Percentiles rank a stretch among this genome's conserved stretches.
Evolutionary conservation across 64 coral and sea anemone species (phyloP).

Genomic region (Montipora capricornis): DNA sequence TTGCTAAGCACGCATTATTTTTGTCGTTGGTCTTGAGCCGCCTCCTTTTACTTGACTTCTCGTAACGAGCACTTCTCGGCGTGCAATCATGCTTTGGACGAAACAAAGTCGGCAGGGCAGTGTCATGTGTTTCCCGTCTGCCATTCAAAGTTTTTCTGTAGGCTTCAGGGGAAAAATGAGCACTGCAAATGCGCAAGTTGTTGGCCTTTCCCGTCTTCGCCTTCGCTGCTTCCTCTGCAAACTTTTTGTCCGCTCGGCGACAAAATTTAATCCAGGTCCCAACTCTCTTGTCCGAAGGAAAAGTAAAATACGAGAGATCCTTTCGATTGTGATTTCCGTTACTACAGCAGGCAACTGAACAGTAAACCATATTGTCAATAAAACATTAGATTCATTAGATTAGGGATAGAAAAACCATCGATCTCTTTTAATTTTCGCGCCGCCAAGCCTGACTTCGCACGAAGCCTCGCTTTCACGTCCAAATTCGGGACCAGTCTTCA

Average conservation of each 20-base stretch:
- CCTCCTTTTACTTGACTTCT: neutral
- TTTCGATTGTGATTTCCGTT: slow-evolving; percentile 49
- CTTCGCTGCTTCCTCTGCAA: slow-evolving; percentile 41
- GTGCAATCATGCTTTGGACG: slow-evolving; percentile 2
- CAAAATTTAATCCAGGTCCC: slow-evolving; percentile 51
- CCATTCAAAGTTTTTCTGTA: slow-evolving; percentile 55
- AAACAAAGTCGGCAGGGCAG: slow-evolving; percentile 48
- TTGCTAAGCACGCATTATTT: slow-evolving; percentile 12
- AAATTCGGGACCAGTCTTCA: slow-evolving; percentile 54
- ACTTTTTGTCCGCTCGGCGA: slow-evolving; percentile 34
- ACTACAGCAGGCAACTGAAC: slow-evolving; percentile 60
- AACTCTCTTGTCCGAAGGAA: slow-evolving; percentile 39
- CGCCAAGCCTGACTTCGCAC: slow-evolving; percentile 35
- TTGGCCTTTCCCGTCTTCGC: slow-evolving; percentile 42
- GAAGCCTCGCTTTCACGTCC: slow-evolving; percentile 64
- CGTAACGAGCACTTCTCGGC: slow-evolving; percentile 42
- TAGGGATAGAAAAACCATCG: neutral
- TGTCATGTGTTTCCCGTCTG: slow-evolving; percentile 5
- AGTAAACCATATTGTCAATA: slow-evolving; percentile 68
- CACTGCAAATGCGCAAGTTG: slow-evolving; percentile 69
- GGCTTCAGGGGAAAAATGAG: slow-evolving; percentile 26
- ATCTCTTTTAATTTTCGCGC: slow-evolving; percentile 49
- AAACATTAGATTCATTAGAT: slow-evolving; percentile 27
- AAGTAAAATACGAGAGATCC: slow-evolving; percentile 56
- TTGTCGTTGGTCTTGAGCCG: slow-evolving; percentile 1